Evolutionary conservation across 2,888 invertebrate genomes (phyloP).

Genomic region (Zootermopsis nevadensis): DNA sequence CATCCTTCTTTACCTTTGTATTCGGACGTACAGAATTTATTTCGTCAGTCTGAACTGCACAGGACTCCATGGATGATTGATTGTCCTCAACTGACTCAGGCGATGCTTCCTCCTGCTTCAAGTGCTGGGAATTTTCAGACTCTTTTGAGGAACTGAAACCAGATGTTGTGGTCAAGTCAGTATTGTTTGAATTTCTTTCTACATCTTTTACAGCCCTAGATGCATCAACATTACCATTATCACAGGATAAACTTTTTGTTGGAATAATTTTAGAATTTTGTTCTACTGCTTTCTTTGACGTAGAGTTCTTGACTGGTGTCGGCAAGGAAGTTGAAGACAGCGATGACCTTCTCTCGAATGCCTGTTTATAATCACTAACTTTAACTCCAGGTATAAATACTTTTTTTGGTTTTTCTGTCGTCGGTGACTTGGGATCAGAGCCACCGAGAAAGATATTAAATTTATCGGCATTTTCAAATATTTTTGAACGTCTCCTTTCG

Average conservation of each 20-base stretch:
- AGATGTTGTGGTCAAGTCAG: background rate
- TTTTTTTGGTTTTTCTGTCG: conserved; percentile 77
- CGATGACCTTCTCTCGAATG: conserved; percentile 71
- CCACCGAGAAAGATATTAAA: conserved; percentile 69
- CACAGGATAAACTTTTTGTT: background rate
- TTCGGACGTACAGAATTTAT: background rate
- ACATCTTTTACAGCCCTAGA: background rate
- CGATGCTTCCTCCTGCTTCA: background rate
- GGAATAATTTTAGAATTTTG: conserved; percentile 8
- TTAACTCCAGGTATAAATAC: conserved; percentile 83
- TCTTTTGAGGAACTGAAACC: background rate
- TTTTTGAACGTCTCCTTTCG: conserved; percentile 74
- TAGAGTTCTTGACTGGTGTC: background rate
- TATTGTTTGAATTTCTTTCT: background rate
- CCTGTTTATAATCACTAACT: conserved; percentile 87
- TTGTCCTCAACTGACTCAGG: background rate
- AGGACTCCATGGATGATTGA: too few relatives aligned
- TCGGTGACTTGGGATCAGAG: conserved; percentile 60
- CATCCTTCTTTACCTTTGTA: background rate
- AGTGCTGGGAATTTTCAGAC: background rate
- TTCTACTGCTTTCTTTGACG: conserved; percentile 21
- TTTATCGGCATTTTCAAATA: conserved; percentile 77
- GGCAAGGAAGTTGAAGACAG: conserved; percentile 16
- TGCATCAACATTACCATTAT: background rate
- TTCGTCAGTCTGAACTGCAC: background rate